These are phyloP conservation scores for Dioctria rufipes DNA, from an alignment of 2,888 invertebrate species.

Conservation along the genomic window DNA sequence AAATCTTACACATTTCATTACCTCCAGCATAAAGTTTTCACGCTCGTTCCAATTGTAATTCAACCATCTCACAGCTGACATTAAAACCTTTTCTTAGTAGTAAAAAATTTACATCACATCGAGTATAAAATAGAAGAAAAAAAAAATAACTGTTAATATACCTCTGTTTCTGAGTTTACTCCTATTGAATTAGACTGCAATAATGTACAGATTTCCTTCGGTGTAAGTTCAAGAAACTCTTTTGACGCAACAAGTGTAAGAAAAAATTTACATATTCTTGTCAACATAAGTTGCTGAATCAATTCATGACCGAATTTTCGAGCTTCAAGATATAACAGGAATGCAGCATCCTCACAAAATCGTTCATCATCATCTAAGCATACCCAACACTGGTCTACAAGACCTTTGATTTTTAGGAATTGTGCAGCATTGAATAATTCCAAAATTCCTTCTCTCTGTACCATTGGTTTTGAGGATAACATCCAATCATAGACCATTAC, in stretches of 20 bases:
- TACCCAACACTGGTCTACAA: slow-evolving; percentile 84
- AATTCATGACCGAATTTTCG: slow-evolving; percentile 70
- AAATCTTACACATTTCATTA: slow-evolving; percentile 83
- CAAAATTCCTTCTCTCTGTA: slow-evolving; percentile 80
- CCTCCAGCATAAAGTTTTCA: slow-evolving; percentile 74
- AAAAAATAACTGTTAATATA: slow-evolving; percentile 56
- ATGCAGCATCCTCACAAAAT: slow-evolving; percentile 84
- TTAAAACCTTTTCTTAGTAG: slow-evolving; percentile 74
- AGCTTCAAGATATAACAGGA: slow-evolving; percentile 78
- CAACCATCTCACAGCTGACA: slow-evolving; percentile 87
- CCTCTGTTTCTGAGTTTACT: slow-evolving; percentile 78
- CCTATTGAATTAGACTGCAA: slow-evolving; percentile 82
- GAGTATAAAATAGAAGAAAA: neutral
- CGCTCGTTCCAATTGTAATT: slow-evolving; percentile 80
- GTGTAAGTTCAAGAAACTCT: slow-evolving; percentile 79
- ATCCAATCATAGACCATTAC: slow-evolving; percentile 86
- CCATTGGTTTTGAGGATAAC: slow-evolving; percentile 79
- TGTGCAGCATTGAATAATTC: slow-evolving; percentile 82
- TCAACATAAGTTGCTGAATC: slow-evolving; percentile 70
- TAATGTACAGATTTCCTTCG: slow-evolving; percentile 79
- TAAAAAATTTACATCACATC: slow-evolving; percentile 49
- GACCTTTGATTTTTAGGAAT: slow-evolving; percentile 80
- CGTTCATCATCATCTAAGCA: slow-evolving; percentile 80
- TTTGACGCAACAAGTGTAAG: slow-evolving; percentile 82
- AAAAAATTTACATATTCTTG: slow-evolving; percentile 83